Evolutionary conservation across 2,888 invertebrate genomes (phyloP).

Genomic region (Drosophila fungiperda): DNA sequence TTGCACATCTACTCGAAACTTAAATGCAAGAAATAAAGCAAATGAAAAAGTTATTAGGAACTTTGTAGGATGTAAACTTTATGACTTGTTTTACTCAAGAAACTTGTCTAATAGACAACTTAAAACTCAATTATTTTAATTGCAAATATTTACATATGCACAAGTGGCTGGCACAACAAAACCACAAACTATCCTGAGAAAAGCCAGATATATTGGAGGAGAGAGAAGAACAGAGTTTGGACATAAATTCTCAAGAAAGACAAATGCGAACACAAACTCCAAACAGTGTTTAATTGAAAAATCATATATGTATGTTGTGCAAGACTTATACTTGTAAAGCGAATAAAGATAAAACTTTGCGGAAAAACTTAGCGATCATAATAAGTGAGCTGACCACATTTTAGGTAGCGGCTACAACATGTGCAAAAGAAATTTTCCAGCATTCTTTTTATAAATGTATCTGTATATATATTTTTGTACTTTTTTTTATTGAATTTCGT

Average conservation of each 20-base stretch:
- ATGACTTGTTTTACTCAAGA: slow-evolving; percentile 17
- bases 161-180: slow-evolving; percentile 5
- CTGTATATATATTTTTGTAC: background rate
- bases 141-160: slow-evolving; percentile 55
- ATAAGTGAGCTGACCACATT: slow-evolving; percentile 33
- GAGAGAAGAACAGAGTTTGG: background rate
- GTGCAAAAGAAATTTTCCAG: slow-evolving; percentile 13
- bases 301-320: slow-evolving; percentile 9
- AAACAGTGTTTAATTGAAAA: slow-evolving; percentile 39
- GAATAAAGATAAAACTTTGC: slow-evolving; percentile 11
- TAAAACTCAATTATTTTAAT: slow-evolving; percentile 61
- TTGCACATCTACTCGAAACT: background rate
- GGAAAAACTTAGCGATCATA: slow-evolving; percentile 28
- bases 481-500: slow-evolving; percentile 54
- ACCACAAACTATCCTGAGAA: background rate
- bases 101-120: slow-evolving; percentile 47
- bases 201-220: background rate
- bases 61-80: slow-evolving; percentile 27
- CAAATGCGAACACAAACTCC: slow-evolving; percentile 20
- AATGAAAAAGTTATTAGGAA: slow-evolving; percentile 3
- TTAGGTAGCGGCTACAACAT: slow-evolving; percentile 18
- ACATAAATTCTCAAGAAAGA: slow-evolving; percentile 23
- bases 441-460: background rate
- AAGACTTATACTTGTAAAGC: slow-evolving; percentile 12
- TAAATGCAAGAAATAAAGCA: slow-evolving; percentile 14